phyloP scores from a whole-genome alignment of 2,888 invertebrate species.

The Conchocele bisecta region DNA sequence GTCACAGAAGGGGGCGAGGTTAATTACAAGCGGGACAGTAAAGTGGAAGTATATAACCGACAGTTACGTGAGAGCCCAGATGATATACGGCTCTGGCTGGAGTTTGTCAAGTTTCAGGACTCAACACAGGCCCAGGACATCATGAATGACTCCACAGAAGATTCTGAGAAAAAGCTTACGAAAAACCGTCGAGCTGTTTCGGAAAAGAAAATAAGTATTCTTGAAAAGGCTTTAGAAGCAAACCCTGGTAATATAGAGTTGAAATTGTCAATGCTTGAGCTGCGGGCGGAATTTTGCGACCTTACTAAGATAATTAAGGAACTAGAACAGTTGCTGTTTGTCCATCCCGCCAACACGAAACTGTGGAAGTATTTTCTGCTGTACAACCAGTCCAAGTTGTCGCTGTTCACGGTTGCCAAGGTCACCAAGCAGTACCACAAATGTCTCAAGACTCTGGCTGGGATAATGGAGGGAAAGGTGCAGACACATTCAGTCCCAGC shows the following conservation, averaged over 20 bases:
- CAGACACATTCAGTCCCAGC: slow-evolving; percentile 75
- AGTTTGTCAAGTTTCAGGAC: slow-evolving; percentile 83
- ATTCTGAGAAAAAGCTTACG: slow-evolving; percentile 39
- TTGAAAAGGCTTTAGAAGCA: slow-evolving; percentile 81
- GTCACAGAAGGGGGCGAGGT: slow-evolving; percentile 35
- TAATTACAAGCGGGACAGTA: slow-evolving; percentile 36
- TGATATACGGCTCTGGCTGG: slow-evolving; percentile 82
- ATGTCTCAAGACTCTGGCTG: slow-evolving; percentile 78
- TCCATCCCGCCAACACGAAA: slow-evolving; percentile 80
- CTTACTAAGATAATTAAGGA: slow-evolving; percentile 76
- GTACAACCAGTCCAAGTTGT: slow-evolving; percentile 80
- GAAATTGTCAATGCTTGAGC: slow-evolving; percentile 78
- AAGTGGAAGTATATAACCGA: slow-evolving; percentile 77
- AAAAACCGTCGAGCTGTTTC: slow-evolving; percentile 59
- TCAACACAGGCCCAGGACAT: slow-evolving; percentile 55
- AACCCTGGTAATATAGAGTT: slow-evolving; percentile 82
- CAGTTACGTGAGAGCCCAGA: slow-evolving; percentile 78
- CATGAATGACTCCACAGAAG: not conserved
- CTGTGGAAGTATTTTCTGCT: slow-evolving; percentile 82
- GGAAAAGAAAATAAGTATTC: slow-evolving; percentile 83
- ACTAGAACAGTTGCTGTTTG: slow-evolving; percentile 82
- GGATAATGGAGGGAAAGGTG: slow-evolving; percentile 79
- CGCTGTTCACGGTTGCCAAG: slow-evolving; percentile 78
- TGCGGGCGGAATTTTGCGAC: slow-evolving; percentile 79
- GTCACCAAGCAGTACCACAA: slow-evolving; percentile 79